These are phyloP conservation scores for Poecilia velifera DNA, from an alignment of 2,797 vertebrate genomes.

Conservation along the genomic window DNA sequence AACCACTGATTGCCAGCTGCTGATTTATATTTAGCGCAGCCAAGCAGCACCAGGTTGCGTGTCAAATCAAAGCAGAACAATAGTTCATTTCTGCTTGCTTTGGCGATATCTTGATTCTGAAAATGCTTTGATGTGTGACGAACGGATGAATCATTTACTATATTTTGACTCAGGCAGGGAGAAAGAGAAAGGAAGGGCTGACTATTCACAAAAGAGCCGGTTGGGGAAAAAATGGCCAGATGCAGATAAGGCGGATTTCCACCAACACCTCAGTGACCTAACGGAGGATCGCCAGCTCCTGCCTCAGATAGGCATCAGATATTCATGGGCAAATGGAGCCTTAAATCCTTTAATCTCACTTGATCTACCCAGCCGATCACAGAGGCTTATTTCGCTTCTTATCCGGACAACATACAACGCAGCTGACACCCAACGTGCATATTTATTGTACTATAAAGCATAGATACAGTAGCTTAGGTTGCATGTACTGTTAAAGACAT, in stretches of 20 bases:
- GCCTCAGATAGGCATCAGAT: constrained; percentile 72
- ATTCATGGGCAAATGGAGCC: constrained; percentile 79
- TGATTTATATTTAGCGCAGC: constrained; percentile 39
- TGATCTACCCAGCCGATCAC: constrained; percentile 69
- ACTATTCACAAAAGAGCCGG: constrained; percentile 43
- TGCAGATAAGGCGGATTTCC: constrained; percentile 69
- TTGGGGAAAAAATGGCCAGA: constrained; percentile 63
- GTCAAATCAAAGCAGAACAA: constrained; percentile 44
- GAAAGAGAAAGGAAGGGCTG: constrained; percentile 16
- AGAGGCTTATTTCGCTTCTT: constrained; percentile 71
- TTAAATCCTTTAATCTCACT: constrained; percentile 78
- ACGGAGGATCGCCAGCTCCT: constrained; percentile 55
- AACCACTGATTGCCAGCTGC: constrained; percentile 35
- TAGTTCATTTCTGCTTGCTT: constrained; percentile 51
- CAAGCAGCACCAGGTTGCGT: constrained; percentile 27
- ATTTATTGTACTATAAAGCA: constrained; percentile 71
- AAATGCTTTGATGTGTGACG: constrained; percentile 29
- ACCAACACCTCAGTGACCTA: constrained; percentile 69
- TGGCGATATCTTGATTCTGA: constrained; percentile 33
- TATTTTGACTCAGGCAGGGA: constrained; percentile 30
- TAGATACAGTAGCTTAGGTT: constrained; percentile 58
- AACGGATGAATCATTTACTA: constrained; percentile 31
- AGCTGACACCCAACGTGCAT: constrained; percentile 62
- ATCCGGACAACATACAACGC: constrained; percentile 64
- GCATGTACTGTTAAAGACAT: constrained; percentile 22